Conservation (phyloP, 2,888 invertebrate species). For the Sarcophaga caerulescens region DNA sequence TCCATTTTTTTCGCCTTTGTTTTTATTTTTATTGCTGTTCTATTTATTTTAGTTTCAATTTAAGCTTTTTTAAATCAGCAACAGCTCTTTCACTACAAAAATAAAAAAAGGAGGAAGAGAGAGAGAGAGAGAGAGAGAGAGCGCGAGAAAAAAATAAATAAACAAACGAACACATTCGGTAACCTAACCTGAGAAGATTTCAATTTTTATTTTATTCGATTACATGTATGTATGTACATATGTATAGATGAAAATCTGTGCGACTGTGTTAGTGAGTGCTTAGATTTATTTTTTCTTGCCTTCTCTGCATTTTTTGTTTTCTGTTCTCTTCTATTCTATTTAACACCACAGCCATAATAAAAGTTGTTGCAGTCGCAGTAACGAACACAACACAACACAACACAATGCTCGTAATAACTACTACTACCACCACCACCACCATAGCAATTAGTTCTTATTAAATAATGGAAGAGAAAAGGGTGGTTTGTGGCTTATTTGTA, state of each 20-base stretch:
- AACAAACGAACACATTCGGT: too few relatives aligned
- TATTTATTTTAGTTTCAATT: slow-evolving; percentile 1
- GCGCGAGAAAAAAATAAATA: too few relatives aligned
- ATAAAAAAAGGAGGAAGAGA: too few relatives aligned
- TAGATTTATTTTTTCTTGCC: too few relatives aligned
- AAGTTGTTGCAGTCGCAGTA: slow-evolving; percentile 22
- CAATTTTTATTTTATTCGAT: too few relatives aligned
- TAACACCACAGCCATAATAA: slow-evolving; percentile 42
- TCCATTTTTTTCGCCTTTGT: too few relatives aligned
- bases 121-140: too few relatives aligned
- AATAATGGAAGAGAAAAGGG: slow-evolving; percentile 13
- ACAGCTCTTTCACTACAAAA: too few relatives aligned
- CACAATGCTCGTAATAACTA: neutral
- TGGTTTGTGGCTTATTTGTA: slow-evolving; percentile 48
- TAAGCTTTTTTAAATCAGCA: neutral
- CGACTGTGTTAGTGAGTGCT: neutral
- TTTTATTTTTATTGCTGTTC: too few relatives aligned
- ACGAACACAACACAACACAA: slow-evolving; percentile 21
- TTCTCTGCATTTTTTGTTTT: neutral
- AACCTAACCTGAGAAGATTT: too few relatives aligned
- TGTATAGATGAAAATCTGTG: neutral
- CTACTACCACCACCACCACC: neutral
- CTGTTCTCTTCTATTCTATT: slow-evolving; percentile 19
- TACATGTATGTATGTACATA: neutral
- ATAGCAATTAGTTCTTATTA: too few relatives aligned